These are phyloP conservation scores for Suricata suricatta DNA, from an alignment of 2,113 vertebrate species.

Conservation along the genomic window DNA sequence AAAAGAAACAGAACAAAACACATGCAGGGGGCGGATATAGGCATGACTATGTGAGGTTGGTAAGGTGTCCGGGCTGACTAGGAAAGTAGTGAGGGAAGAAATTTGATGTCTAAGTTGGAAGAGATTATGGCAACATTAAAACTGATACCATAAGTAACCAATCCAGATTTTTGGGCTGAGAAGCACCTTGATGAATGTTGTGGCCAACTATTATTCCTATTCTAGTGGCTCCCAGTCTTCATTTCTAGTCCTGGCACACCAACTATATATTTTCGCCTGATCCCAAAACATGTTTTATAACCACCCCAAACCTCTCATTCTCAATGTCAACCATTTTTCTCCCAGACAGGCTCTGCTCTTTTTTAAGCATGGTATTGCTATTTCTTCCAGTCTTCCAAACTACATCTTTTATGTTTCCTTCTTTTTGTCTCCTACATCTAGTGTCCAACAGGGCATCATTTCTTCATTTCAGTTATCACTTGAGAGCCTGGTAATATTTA, in stretches of 20 bases:
- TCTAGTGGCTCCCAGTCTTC: neutral
- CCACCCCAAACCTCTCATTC: neutral
- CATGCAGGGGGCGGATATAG: neutral
- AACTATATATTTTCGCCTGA: neutral
- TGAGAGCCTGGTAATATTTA: neutral
- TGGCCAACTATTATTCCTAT: neutral
- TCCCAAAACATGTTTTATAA: neutral
- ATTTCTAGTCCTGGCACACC: neutral
- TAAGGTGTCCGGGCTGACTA: neutral
- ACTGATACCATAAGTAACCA: neutral
- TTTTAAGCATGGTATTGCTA: neutral
- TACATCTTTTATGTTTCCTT: neutral
- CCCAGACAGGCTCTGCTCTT: neutral
- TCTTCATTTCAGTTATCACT: constrained; percentile 15
- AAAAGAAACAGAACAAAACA: neutral
- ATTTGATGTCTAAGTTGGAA: neutral
- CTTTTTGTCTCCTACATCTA: neutral
- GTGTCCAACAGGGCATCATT: neutral
- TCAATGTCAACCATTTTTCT: neutral
- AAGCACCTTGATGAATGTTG: neutral
- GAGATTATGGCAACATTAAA: neutral
- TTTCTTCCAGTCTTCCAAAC: neutral
- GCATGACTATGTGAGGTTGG: neutral
- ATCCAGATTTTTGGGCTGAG: neutral
- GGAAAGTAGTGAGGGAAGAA: neutral